A percentile compares a stretch with the other conserved stretches of the same genome.
Evolutionary conservation across 2,113 vertebrate species (phyloP).

Genomic region (Pterocles orientalis): DNA sequence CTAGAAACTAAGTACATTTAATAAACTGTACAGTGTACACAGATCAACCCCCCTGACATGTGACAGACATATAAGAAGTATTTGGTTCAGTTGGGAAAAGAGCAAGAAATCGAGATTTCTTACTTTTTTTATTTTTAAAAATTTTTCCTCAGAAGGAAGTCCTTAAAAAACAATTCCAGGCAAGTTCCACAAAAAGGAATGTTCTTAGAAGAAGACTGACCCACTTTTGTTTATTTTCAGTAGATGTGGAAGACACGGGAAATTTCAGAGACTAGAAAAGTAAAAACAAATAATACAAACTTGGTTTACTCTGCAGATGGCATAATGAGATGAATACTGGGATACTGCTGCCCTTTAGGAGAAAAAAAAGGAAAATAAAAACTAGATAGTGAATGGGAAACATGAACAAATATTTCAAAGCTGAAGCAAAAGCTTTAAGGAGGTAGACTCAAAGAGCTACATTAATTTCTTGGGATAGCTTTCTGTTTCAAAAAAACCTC

Average conservation of each 20-base stretch:
- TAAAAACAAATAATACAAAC: background rate
- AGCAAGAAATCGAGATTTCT: background rate
- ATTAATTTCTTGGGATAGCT: background rate
- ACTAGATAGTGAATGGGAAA: background rate
- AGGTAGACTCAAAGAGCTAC: background rate
- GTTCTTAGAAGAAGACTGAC: background rate
- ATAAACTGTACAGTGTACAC: background rate
- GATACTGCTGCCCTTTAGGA: background rate
- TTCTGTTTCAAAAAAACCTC: background rate
- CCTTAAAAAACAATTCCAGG: background rate
- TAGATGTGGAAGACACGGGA: background rate
- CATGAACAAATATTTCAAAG: background rate
- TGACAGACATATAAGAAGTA: background rate
- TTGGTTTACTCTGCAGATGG: background rate
- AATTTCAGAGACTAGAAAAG: background rate
- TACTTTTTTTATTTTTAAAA: background rate
- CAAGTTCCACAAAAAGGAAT: background rate
- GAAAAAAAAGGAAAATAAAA: background rate
- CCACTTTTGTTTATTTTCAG: background rate
- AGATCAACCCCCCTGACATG: background rate
- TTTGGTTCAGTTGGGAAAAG: background rate
- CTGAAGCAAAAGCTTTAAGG: background rate
- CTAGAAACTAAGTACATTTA: background rate
- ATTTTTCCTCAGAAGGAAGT: background rate
- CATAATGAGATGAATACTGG: background rate